Evolutionary conservation across 2,888 invertebrate species (phyloP), one percentile per base, ranked within the genome.

Genomic region (Agriotes lineatus): DNA sequence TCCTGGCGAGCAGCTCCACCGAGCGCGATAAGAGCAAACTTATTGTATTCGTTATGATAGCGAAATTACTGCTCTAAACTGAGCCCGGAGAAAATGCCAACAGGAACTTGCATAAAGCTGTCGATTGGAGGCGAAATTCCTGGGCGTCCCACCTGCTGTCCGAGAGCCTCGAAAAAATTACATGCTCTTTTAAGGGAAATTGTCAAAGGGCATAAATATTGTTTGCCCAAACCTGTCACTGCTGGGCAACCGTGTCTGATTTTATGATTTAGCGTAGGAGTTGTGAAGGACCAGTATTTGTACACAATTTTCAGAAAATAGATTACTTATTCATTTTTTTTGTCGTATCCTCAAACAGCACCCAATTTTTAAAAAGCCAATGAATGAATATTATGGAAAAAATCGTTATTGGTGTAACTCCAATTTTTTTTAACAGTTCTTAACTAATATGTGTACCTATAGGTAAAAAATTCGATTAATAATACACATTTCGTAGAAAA

Each of bases 151-250:
- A 72, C 71, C 71, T 69, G 64, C 71, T 60, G 71, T 48, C 50
- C 56, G 35, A 22, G 59, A 44, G 48, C 35, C 25, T 37, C 61
- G 25, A 61, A 69, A 68, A 71, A 67, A 69, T 69, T 64, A 71
- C 61, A 68, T 52, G 67, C 48, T 60, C 12, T 10, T 37, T 48
- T 52, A 56, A 63, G 45, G 58, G 33, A 67, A 69, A 64, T 68
- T 60, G 71, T 48, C 68, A 59, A 63, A 57, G 30, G 59, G 60
- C 62, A 67, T 67, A 70, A 69, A 69, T 69, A 67, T 67, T 67
- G 56, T 69, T 69, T 50, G 63, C 37, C 52, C 20, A 25, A 57
- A 67, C 19, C 39, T 69, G 64, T 69, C 64, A 54, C 22, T 12
- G 37, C 50, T 67, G 16, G 30, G 56, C 45, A 54, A 58, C 35